Base-by-base conservation (phyloP, 2,888 invertebrate genomes). In the Bibio marci region DNA sequence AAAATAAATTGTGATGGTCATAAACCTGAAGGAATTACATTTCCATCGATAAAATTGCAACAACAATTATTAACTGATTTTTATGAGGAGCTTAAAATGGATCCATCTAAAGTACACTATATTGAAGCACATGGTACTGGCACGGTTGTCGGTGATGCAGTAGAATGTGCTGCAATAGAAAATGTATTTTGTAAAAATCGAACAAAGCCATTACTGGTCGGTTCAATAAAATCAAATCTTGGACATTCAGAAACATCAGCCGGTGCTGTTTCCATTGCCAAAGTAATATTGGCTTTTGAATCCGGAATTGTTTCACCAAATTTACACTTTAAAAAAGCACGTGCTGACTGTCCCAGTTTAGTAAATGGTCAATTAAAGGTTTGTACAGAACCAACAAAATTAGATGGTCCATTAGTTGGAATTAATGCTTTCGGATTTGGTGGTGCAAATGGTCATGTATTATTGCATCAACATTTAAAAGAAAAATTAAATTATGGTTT, bases 401-500 rank as follows among this genome's bases (percentile, higher is more conserved):
- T 86, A 69, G 60, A 71, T 25, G 78, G 80, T 22, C 82, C 83
- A 13, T 66, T 79, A 52, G 76, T 80, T 17, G 91, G 81, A 4
- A 68, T 92, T 17, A 94, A 87, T 64, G 87, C 86, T 8, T 94
- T 92, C 56, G 92, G 92, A 0, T 94, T 92, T 54, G 92, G 92
- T 25, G 94, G 92, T 1, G 80, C 80, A 4, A 90, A 88, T 52
- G 8, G 77, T 35, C 28, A 17, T 14, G 83, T 82, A 50, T 64
- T 61, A 1, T 41, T 61, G 1, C 51, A 50, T 35, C 55, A 49
- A 1, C 37, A 39, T 34, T 43, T 47, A 0, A 60, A 57, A 36
- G 15, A 49, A 2, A 62, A 62, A 38, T 11, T 34, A 0, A 77
- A 78, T 53, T 61, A 66, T 2, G 73, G 71, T 12, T 50, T 69